phyloP scores from a whole-genome alignment of 2,888 invertebrate genomes.

The Xylota sylvarum region DNA sequence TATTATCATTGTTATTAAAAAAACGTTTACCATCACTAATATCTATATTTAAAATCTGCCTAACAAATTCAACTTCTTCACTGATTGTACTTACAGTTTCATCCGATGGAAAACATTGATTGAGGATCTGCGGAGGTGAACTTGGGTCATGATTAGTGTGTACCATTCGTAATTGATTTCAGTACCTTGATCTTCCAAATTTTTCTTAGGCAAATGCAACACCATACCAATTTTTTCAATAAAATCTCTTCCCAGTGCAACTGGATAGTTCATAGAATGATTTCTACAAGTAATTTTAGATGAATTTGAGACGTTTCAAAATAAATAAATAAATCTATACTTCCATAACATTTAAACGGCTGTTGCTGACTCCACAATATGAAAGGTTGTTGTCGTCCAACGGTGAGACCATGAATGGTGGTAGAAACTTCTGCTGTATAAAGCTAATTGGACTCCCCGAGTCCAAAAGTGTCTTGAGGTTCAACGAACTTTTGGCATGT shows the following conservation, averaged over 20 bases:
- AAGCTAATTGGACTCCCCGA: constrained; percentile 51
- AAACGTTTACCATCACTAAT: not conserved
- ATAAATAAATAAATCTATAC: constrained; percentile 21
- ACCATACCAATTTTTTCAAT: constrained; percentile 8
- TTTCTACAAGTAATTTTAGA: constrained; percentile 24
- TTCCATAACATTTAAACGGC: not conserved
- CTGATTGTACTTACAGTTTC: too few species aligned
- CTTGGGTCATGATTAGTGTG: not conserved
- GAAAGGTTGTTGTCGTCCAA: constrained; percentile 22
- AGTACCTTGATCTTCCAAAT: not conserved
- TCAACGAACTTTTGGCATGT: too few species aligned
- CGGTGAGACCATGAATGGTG: constrained; percentile 31
- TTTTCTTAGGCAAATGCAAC: not conserved
- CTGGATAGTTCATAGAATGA: constrained; percentile 41
- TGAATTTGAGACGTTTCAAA: too few species aligned
- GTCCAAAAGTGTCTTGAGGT: too few species aligned
- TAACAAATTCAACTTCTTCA: not conserved
- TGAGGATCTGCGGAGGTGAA: too few species aligned
- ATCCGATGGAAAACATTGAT: too few species aligned
- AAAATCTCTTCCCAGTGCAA: constrained; percentile 45
- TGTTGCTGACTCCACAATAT: constrained; percentile 36
- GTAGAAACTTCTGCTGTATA: constrained; percentile 43
- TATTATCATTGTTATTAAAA: too few species aligned
- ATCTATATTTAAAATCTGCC: not conserved
- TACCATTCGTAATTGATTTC: not conserved